Base-by-base conservation (phyloP, 1,140 invertebrate species). In the Adoxophyes honmai region DNA sequence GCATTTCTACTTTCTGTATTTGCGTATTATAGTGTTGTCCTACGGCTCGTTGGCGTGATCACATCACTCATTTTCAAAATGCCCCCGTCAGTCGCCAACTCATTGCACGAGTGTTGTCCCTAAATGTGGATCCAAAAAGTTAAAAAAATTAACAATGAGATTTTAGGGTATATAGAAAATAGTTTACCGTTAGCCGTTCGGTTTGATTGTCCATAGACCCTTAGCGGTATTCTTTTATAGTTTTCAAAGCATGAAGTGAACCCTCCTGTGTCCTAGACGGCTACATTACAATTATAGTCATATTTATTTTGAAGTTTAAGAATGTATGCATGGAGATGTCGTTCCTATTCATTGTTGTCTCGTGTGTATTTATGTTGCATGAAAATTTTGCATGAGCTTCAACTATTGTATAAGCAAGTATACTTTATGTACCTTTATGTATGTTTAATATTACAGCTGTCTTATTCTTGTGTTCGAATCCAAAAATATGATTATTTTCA, bases 111-210 rank as follows among this genome's bases (percentile, higher is more conserved):
- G 55, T 65, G 65, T 71, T 64, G 60, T 62, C 34, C 35, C 13
- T 53, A 15, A 57, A 51, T 57, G 59, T 62, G 61, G 10, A 14
- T 34, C 35, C 14, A 21, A 48, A 54, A 56, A 55, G 36, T 44
- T 39, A 33, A 36, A 63, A 59, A 54, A 62, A 70, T 65, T n/a
- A 63, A 58, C 85, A 88, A 88, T 88, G 85, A 88, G 85, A 73
- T 76, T 65, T 64, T 70, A 75, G 78, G 82, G 78, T 85, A 78
- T 80, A 70, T 18, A 34, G 44, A 56, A 15, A 60, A 52, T 63
- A 61, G 65, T 70, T 74, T 68, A 64, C 68, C 73, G 66, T 76
- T 85, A 81, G 75, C 38, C 63, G 66, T 74, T 77, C 77, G 77
- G 77, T 66, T 62, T 76, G 69, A 70, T 69, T 34, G 33, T 52